phyloP scores from a whole-genome alignment of 2,888 invertebrate species.

The Zhuqinia jingwanae region DNA sequence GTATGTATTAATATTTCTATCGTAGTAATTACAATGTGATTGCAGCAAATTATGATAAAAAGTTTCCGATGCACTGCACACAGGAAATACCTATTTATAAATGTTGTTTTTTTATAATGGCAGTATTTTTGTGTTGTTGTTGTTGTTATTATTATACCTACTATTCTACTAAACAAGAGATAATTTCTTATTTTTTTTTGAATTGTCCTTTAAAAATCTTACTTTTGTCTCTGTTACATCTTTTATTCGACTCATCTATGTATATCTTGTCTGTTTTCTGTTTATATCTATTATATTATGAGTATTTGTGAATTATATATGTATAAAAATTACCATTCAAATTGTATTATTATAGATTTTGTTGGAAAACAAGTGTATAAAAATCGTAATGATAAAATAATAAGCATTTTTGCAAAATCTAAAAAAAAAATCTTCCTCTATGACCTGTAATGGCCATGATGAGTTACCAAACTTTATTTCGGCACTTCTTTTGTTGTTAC shows the following conservation, averaged over 20 bases:
- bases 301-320: background rate
- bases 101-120: slow-evolving; percentile 3
- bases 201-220: no score
- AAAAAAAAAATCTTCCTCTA: no score
- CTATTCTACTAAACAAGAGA: background rate
- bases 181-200: background rate
- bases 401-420: slow-evolving; percentile 21
- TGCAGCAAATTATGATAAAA: background rate
- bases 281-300: no score
- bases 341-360: slow-evolving; percentile 15
- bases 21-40: background rate
- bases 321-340: background rate
- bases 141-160: background rate
- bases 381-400: slow-evolving; percentile 25
- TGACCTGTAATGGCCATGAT: no score
- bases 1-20: background rate
- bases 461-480: no score
- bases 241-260: slow-evolving; percentile 3
- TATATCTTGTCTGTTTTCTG: background rate
- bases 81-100: slow-evolving; percentile 21
- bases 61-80: slow-evolving; percentile 47
- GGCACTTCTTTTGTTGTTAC: no score
- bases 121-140: slow-evolving; percentile 9
- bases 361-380: slow-evolving; percentile 13
- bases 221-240: background rate